Evolutionary conservation across 2,797 vertebrate genomes (phyloP).

Genomic region (Borostomias antarcticus): DNA sequence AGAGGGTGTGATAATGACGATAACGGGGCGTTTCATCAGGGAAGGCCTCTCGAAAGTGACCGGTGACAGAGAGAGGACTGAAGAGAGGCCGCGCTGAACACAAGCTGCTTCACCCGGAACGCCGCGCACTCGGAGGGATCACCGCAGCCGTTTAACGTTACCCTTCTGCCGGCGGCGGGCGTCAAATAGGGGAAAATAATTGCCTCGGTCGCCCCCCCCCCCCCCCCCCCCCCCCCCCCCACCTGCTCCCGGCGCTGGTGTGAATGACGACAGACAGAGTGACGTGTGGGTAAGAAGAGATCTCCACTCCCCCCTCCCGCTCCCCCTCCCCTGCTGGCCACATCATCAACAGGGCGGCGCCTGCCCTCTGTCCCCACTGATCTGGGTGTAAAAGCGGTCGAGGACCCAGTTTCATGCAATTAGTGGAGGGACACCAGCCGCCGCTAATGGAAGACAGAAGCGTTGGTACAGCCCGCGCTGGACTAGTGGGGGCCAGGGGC

Average conservation of each 20-base stretch:
- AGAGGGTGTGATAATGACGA: no score
- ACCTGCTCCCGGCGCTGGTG: slow-evolving; percentile 17
- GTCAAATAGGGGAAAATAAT: slow-evolving; percentile 77
- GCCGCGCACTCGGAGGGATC: slow-evolving; percentile 71
- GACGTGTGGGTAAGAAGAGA: slow-evolving; percentile 37
- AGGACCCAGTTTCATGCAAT: slow-evolving; percentile 76
- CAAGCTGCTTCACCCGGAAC: slow-evolving; percentile 70
- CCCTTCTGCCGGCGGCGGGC: slow-evolving; percentile 69
- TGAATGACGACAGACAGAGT: slow-evolving; percentile 52
- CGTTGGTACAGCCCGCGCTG: slow-evolving; percentile 60
- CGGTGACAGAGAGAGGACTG: slow-evolving; percentile 56
- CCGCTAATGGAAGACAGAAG: slow-evolving; percentile 67
- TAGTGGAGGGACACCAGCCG: slow-evolving; percentile 72
- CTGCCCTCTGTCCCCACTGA: slow-evolving; percentile 60
- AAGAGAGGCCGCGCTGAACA: slow-evolving; percentile 45
- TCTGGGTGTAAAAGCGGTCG: slow-evolving; percentile 76
- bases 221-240: slow-evolving; percentile 25
- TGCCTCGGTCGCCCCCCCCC: slow-evolving; percentile 66
- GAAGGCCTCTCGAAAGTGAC: slow-evolving; percentile 25
- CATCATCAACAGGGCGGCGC: slow-evolving; percentile 66
- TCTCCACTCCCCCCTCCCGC: neutral
- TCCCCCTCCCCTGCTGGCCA: slow-evolving; percentile 36
- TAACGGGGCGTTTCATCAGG: neutral
- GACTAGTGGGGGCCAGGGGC: slow-evolving; percentile 52
- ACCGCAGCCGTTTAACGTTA: slow-evolving; percentile 72